Percentiles rank a stretch among this genome's conserved stretches.
Evolutionary conservation across 2,113 vertebrate species (phyloP).

Genomic region (Elgaria multicarinata): DNA sequence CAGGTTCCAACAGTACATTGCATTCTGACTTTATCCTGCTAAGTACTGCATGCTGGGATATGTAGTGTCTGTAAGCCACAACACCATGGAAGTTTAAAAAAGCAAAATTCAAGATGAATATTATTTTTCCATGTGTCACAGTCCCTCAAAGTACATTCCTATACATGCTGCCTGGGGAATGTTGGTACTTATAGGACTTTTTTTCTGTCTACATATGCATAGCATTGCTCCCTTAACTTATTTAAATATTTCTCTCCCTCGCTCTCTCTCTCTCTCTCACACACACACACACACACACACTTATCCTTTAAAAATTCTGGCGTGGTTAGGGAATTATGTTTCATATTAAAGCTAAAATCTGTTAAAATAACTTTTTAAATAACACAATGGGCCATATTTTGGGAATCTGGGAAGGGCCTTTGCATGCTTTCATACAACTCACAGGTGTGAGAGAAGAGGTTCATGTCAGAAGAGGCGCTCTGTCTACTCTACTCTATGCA

Average conservation of each 20-base stretch:
- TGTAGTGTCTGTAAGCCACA: neutral
- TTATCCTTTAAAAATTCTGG: neutral
- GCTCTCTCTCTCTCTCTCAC: too few species aligned
- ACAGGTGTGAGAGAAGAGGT: too few species aligned
- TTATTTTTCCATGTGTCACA: conserved; percentile 14
- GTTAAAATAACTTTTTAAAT: neutral
- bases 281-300: too few species aligned
- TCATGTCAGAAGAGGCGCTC: too few species aligned
- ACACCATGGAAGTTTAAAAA: neutral
- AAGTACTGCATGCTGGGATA: neutral
- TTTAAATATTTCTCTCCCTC: too few species aligned
- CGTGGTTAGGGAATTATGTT: neutral
- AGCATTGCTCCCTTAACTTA: too few species aligned
- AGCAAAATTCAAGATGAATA: neutral
- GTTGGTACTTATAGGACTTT: too few species aligned
- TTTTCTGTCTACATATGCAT: too few species aligned
- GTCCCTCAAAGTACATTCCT: too few species aligned
- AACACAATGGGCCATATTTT: neutral
- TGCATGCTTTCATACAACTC: too few species aligned
- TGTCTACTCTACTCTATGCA: neutral
- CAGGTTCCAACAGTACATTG: neutral
- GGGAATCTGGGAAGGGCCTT: too few species aligned
- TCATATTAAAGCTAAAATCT: neutral
- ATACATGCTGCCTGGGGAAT: too few species aligned
- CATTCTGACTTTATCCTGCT: neutral